phyloP scores from a whole-genome alignment of 2,113 vertebrate genomes.

The Uria lomvia region DNA sequence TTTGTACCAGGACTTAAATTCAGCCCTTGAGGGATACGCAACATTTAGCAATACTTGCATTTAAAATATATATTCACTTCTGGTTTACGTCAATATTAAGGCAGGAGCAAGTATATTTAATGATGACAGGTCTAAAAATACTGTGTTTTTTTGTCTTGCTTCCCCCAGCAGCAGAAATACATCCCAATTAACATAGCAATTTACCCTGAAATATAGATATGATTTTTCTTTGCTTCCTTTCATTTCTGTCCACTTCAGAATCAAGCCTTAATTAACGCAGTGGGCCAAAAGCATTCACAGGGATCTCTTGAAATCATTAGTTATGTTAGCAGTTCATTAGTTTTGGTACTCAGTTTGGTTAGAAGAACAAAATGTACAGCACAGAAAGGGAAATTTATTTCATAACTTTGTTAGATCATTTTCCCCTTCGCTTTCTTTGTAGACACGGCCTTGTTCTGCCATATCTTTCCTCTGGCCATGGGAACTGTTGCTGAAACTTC shows the following conservation, averaged over 20 bases:
- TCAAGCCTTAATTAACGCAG: conserved; percentile 28
- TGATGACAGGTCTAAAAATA: conserved; percentile 39
- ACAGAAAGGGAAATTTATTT: not conserved
- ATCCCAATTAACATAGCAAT: conserved; percentile 26
- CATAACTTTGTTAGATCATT: not conserved
- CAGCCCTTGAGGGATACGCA: not conserved
- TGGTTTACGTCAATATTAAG: conserved; percentile 48
- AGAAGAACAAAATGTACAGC: not conserved
- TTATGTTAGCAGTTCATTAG: not conserved
- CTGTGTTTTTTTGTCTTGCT: not conserved
- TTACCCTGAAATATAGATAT: conserved; percentile 47
- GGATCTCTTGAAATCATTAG: not conserved
- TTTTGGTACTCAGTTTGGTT: not conserved
- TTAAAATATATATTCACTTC: conserved; percentile 37
- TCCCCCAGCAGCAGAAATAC: conserved; percentile 9
- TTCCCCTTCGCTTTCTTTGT: not conserved
- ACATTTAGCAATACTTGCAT: conserved; percentile 4
- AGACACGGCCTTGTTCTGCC: not conserved
- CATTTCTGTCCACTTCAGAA: not conserved
- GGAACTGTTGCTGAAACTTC: not conserved
- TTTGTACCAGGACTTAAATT: not conserved
- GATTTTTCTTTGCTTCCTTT: conserved; percentile 29
- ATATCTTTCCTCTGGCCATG: not conserved
- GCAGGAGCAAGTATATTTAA: conserved; percentile 36
- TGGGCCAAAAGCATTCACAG: not conserved